These are phyloP conservation scores for Chloebia gouldiae DNA, from an alignment of 2,113 vertebrate species.

Conservation along the genomic window DNA sequence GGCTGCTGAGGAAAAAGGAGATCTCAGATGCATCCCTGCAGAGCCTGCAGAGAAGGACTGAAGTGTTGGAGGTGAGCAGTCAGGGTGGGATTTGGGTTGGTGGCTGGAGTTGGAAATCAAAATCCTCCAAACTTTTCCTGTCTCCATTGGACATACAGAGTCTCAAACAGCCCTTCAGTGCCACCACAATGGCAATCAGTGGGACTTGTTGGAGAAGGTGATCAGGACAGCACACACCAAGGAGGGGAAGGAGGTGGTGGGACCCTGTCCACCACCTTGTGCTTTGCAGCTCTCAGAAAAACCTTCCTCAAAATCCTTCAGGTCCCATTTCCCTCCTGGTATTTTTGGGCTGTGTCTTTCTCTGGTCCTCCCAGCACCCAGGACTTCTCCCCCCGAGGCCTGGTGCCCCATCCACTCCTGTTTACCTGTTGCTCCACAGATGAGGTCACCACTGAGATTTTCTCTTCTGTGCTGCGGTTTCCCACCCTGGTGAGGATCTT, in stretches of 20 bases:
- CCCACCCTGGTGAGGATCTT: slow-evolving; percentile 40
- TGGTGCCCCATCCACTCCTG: not conserved
- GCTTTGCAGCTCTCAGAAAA: not conserved
- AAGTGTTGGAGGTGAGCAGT: not conserved
- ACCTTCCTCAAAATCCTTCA: not conserved
- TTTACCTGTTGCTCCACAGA: slow-evolving; percentile 37
- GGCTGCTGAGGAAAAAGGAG: not conserved
- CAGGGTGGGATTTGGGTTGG: not conserved
- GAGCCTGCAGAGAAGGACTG: not conserved
- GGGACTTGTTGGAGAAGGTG: not conserved
- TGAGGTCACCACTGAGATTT: not conserved
- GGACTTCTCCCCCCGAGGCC: not conserved
- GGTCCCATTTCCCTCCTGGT: not conserved
- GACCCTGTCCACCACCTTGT: accelerated
- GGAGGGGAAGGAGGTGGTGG: not conserved
- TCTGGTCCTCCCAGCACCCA: not conserved
- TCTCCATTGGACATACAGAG: not conserved
- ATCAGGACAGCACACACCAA: not conserved
- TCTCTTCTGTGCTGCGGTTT: not conserved
- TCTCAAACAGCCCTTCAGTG: not conserved
- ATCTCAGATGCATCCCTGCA: not conserved
- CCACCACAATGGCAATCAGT: not conserved
- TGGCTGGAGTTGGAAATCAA: not conserved
- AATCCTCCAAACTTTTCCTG: not conserved
- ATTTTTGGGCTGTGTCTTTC: not conserved